Evolutionary conservation across 1,140 invertebrate species (phyloP), one percentile per base, ranked within the genome.

Genomic region (Aethina tumida): DNA sequence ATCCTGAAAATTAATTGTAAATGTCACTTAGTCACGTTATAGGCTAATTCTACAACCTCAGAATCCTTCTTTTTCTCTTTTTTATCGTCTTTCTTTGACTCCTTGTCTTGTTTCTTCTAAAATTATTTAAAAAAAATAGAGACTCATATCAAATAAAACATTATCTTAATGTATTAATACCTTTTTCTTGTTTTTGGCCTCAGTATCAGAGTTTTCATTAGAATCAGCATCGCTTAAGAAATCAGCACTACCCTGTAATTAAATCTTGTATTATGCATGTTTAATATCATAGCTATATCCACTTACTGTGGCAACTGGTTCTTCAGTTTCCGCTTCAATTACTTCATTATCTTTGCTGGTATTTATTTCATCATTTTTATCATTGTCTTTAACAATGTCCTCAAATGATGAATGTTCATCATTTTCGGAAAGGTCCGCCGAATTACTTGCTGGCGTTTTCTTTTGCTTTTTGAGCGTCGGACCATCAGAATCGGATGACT

Each of bases 291-390:
- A n/a, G 9, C 14, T 31, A 13, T 31, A 9, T n/a, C 5, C 10
- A 34, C n/a, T 31, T 10, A 12, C 9, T n/a, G 10, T 10, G 9
- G 10, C 13, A 10, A 37, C 15, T 9, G 5, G 5, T n/a, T 14
- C 10, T 32, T n/a, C n/a, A 17, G 31, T 12, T 13, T 34, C 14
- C 9, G 10, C 9, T 12, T 31, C 8, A 13, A 15, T 31, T 2
- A 31, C 5, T 14, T 31, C 29, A n/a, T 21, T 35, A 22, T 4
- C 12, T 39, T 37, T 17, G n/a, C n/a, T n/a, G n/a, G n/a, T n/a
- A n/a, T n/a, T n/a, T n/a, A n/a, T n/a, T n/a, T n/a, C n/a, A n/a
- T 33, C 12, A 15, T 35, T 37, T 31, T 31, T 33, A 32, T 13
- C 6, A 13, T 37, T 33, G 13, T n/a, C 5, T 13, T 19, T 33